Evolutionary conservation across 2,888 invertebrate species (phyloP).

Genomic region (Drosophila pegasa): DNA sequence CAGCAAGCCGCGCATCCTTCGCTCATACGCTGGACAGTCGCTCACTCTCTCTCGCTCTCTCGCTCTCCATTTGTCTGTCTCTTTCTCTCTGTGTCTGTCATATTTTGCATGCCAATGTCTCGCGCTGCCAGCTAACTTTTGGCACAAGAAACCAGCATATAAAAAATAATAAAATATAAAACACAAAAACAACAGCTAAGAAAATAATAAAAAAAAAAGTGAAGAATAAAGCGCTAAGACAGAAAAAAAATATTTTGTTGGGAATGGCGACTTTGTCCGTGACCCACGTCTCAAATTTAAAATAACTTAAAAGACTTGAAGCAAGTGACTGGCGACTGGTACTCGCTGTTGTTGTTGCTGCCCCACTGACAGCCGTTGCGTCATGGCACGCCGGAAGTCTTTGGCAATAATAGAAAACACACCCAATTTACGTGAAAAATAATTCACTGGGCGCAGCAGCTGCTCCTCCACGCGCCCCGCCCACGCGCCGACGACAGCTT

Average conservation of each 20-base stretch:
- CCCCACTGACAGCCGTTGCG: slow-evolving; percentile 60
- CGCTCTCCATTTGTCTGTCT: slow-evolving; percentile 17
- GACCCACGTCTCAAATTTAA: slow-evolving; percentile 70
- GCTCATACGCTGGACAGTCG: slow-evolving; percentile 38
- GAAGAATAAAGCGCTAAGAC: slow-evolving; percentile 13
- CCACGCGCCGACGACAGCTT: slow-evolving; percentile 19
- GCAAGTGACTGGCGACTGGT: slow-evolving; percentile 55
- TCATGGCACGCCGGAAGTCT: slow-evolving; percentile 75
- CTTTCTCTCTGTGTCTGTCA: slow-evolving; percentile 36
- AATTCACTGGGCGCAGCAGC: slow-evolving; percentile 70
- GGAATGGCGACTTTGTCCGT: slow-evolving; percentile 40
- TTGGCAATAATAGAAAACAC: slow-evolving; percentile 79
- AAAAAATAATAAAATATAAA: slow-evolving; percentile 12
- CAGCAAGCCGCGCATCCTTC: slow-evolving; percentile 48
- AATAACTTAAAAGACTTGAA: slow-evolving; percentile 72
- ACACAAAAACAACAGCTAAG: slow-evolving; percentile 12
- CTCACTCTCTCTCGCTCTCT: background rate
- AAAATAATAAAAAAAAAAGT: slow-evolving; percentile 10
- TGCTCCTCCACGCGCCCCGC: slow-evolving; percentile 2
- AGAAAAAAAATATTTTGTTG: slow-evolving; percentile 50
- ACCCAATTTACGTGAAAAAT: slow-evolving; percentile 73
- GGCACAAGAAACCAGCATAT: slow-evolving; percentile 3
- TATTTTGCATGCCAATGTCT: slow-evolving; percentile 47
- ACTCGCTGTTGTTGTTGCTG: slow-evolving; percentile 23
- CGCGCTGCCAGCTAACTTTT: slow-evolving; percentile 20